Evolutionary conservation across 2,888 invertebrate species (phyloP).

Genomic region (Pandemis corylana): DNA sequence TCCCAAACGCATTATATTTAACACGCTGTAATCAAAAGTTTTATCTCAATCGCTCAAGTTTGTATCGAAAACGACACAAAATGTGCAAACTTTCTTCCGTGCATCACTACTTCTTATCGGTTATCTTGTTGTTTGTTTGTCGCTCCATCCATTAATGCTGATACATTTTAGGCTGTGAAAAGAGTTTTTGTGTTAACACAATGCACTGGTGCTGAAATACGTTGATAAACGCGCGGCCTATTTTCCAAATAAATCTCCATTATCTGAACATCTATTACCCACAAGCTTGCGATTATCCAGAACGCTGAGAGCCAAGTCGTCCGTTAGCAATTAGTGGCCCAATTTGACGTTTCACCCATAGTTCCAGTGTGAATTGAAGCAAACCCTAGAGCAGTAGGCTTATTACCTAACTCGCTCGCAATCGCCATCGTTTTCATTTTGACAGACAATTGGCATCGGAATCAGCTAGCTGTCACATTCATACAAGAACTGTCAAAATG

Average conservation of each 20-base stretch:
- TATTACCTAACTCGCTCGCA: too few relatives aligned
- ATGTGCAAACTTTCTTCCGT: constrained; percentile 27
- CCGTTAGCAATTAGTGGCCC: constrained; percentile 14
- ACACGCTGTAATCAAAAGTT: constrained; percentile 33
- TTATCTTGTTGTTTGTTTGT: constrained; percentile 32
- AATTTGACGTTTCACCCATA: constrained; percentile 20
- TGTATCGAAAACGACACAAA: constrained; percentile 33
- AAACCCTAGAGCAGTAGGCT: neutral
- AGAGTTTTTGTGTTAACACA: constrained; percentile 1
- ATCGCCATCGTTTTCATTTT: too few relatives aligned
- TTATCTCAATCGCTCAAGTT: constrained; percentile 30
- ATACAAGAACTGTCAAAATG: too few relatives aligned
- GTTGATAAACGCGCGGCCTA: neutral
- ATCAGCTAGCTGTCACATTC: too few relatives aligned
- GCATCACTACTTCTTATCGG: constrained; percentile 31
- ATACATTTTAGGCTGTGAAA: neutral
- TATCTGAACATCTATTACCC: neutral
- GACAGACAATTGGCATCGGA: too few relatives aligned
- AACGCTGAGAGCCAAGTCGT: neutral
- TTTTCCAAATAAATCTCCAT: neutral
- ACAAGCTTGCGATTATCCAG: constrained; percentile 7
- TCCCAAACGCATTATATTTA: constrained; percentile 5
- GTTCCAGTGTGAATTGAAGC: constrained; percentile 20
- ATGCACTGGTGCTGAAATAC: neutral
- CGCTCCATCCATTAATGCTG: constrained; percentile 16